Evolutionary conservation across 2,888 invertebrate genomes (phyloP), one percentile per base, ranked within the genome.

Genomic region (Leucoma salicis): DNA sequence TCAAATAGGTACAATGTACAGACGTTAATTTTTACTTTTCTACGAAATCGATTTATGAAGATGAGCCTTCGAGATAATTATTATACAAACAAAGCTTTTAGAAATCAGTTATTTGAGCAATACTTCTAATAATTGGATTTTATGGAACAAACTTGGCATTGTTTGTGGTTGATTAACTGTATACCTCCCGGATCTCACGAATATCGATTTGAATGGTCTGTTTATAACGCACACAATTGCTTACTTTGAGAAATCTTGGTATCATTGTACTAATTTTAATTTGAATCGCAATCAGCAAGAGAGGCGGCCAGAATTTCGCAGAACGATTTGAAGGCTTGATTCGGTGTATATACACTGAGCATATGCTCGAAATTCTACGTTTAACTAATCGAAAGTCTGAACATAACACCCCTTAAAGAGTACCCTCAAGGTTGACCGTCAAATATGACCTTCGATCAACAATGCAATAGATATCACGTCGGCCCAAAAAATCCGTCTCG

Each of bases 141-240:
- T 49, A 53, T 60, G 33, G 53, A 70, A 81, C 78, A 75, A 72
- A 64, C 74, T 63, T 63, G 46, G 56, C 60, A 65, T 71, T 80
- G 77, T 77, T 67, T 43, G 43, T 49, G 41, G 50, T 43, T 43
- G 18, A 29, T 31, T 39, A 45, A 46, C 52, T 61, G 46, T 45
- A 46, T 21, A 33, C 46, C 63, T 69, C 54, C 76, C 77, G 74
- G 71, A 80, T 75, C 76, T 76, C 66, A 63, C 66, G 65, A 67
- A 60, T 70, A 70, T 70, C 68, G 73, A 70, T 78, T 63, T 66
- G 69, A 78, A 75, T 77, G 71, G 47, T 57, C 48, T 65, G 66
- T 66, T 71, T 65, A 66, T 82, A 84, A 83, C 82, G 82, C 82
- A 57, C 57, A 57, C 57, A 58, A 66, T 64, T 57, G 52, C 57